Base-by-base conservation (phyloP, 1,140 invertebrate species). In the Sweltsa coloradensis region DNA sequence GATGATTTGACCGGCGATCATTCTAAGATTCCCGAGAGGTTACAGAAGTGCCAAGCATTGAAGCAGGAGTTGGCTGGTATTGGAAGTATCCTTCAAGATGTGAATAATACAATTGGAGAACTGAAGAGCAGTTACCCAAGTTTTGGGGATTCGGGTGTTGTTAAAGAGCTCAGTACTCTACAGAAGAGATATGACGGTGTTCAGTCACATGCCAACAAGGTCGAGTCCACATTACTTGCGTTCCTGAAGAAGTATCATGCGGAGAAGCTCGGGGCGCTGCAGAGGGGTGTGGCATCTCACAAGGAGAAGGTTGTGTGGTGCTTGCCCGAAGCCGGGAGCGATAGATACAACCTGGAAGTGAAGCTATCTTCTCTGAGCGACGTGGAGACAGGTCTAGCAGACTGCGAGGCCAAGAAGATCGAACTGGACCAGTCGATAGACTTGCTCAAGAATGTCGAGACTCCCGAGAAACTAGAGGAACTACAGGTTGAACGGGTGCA, bases 241-340 rank as follows among this genome's bases (percentile, higher is more conserved):
- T 85, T 89, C 62, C 68, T 96, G 24, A 85, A 89, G 55, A 94
- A 94, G 65, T 76, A 87, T 51, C 87, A 89, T 59, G 79, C 79
- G 37, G 89, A 94, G 49, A 90, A 90, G 57, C 78, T 89, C 37
- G 74, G 75, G 37, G 81, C 83, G 58, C 71, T 91, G 18, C 81
- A 88, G 56, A 75, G 88, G 53, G 80, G 85, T 61, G 73, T 95
- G 3, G 70, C 72, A 34, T 79, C 81, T 2, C 78, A 83, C 40
- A 82, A 82, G 51, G 92, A 96, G 59, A 96, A 96, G 64, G 77
- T 92, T 0, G 69, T 76, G n/a, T 96, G 91, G 89, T 95, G 90
- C 64, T 75, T 82, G 51, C 85, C 86, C 1, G 90, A 95, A 61
- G 75, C 81, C 5, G 79, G 78, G 23, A 89, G 83, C 57, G 90